phyloP scores from a whole-genome alignment of 2,888 invertebrate genomes.

The Orchesellides sinensis region DNA sequence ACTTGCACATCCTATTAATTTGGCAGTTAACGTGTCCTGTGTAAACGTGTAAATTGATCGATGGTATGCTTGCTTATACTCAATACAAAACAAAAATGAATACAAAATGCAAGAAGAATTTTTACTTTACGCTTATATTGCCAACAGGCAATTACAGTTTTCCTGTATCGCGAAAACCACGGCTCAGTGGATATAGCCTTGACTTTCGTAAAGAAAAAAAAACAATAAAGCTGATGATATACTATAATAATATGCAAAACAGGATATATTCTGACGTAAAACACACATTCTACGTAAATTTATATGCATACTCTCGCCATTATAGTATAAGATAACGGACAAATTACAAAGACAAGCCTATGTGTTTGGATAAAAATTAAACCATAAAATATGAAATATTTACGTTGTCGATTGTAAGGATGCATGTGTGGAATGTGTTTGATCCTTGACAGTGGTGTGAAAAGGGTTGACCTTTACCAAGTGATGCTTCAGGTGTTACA shows the following conservation, averaged over 20 bases:
- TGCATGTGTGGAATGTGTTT: background rate
- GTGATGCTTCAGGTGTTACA: background rate
- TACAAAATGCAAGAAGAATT: background rate
- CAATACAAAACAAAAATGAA: background rate
- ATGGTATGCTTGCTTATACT: background rate
- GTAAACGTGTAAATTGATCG: no score
- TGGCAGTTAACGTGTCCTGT: conserved; percentile 3
- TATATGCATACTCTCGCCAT: background rate
- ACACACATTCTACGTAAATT: background rate
- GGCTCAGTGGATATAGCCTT: conserved; percentile 30
- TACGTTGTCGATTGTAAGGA: background rate
- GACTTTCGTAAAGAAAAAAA: conserved; percentile 20
- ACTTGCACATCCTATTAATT: background rate
- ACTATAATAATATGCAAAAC: background rate
- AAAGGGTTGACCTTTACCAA: background rate
- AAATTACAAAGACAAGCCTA: background rate
- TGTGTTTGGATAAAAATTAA: background rate
- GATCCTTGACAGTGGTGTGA: background rate
- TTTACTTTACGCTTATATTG: background rate
- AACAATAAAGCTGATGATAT: background rate
- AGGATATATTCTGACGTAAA: conserved; percentile 1
- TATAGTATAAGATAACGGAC: no score
- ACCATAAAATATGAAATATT: background rate
- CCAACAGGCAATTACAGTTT: no score
- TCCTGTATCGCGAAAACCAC: conserved; percentile 24